Conservation (phyloP, 2,797 vertebrate genomes). For the Cyclura pinguis region DNA sequence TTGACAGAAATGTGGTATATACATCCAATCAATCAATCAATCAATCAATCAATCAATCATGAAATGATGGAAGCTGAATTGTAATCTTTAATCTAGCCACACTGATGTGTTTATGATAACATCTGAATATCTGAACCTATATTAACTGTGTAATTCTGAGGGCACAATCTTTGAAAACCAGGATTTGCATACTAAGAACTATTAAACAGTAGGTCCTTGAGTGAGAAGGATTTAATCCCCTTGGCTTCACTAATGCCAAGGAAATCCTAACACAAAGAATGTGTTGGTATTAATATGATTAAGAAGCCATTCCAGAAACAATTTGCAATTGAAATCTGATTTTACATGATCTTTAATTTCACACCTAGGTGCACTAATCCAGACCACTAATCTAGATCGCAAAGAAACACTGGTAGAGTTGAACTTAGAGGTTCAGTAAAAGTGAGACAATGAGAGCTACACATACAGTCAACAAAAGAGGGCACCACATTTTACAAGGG, state of each 20-base stretch:
- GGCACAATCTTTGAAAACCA: conserved; percentile 61
- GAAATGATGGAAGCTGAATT: background rate
- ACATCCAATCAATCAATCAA: too few species aligned
- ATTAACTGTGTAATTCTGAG: conserved; percentile 61
- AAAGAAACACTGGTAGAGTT: conserved; percentile 42
- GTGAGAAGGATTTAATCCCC: conserved; percentile 67
- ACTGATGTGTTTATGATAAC: conserved; percentile 42
- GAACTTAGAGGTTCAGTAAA: conserved; percentile 2
- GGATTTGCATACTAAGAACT: conserved; percentile 69
- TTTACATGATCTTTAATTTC: conserved; percentile 38
- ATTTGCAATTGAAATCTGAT: conserved; percentile 54
- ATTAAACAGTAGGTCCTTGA: conserved; percentile 69
- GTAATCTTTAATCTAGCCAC: conserved; percentile 29
- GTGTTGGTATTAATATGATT: conserved; percentile 56
- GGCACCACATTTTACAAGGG: background rate
- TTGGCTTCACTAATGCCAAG: conserved; percentile 52
- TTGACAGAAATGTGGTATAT: background rate
- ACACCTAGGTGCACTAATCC: conserved; percentile 29
- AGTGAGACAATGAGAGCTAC: conserved; percentile 46
- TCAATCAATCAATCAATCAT: background rate
- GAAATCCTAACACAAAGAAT: conserved; percentile 69
- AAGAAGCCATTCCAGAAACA: conserved; percentile 59
- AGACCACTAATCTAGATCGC: conserved; percentile 36
- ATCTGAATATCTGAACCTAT: conserved; percentile 44
- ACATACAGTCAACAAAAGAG: background rate